Evolutionary conservation across 2,888 invertebrate genomes (phyloP).

Genomic region (Octodonta nipae): DNA sequence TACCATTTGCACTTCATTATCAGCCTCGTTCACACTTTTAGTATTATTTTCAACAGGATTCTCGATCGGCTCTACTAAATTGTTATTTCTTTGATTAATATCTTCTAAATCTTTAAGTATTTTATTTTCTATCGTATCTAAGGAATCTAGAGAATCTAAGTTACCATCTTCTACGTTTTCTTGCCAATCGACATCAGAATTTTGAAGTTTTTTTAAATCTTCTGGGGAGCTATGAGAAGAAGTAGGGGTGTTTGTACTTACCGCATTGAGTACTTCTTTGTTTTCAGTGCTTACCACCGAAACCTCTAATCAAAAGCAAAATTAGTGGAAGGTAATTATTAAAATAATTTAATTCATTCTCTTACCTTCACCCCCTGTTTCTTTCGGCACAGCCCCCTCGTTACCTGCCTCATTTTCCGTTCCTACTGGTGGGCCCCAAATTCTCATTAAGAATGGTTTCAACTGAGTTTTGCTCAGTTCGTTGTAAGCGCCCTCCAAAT

Average conservation of each 20-base stretch:
- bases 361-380: conserved; percentile 32
- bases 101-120: conserved; percentile 24
- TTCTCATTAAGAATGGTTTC: conserved; percentile 67
- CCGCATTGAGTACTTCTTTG: conserved; percentile 29
- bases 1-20: conserved; percentile 7
- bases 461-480: conserved; percentile 62
- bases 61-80: conserved; percentile 10
- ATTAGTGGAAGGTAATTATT: too few species aligned
- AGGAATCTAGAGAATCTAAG: conserved; percentile 4
- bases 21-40: background rate
- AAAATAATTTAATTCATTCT: too few species aligned
- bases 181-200: conserved; percentile 8
- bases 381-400: conserved; percentile 27
- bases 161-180: conserved; percentile 9
- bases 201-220: conserved; percentile 16
- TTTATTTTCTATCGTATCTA: conserved; percentile 21
- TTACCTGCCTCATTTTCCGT: conserved; percentile 52
- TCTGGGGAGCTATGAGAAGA: conserved; percentile 15
- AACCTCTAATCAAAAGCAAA: conserved; percentile 1
- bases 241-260: conserved; percentile 24
- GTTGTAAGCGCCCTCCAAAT: conserved; percentile 53
- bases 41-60: too few species aligned
- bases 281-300: background rate
- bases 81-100: conserved; percentile 19
- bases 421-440: conserved; percentile 62